Conservation (phyloP, 2,797 vertebrate genomes). For the Notolepis coatsorum region DNA sequence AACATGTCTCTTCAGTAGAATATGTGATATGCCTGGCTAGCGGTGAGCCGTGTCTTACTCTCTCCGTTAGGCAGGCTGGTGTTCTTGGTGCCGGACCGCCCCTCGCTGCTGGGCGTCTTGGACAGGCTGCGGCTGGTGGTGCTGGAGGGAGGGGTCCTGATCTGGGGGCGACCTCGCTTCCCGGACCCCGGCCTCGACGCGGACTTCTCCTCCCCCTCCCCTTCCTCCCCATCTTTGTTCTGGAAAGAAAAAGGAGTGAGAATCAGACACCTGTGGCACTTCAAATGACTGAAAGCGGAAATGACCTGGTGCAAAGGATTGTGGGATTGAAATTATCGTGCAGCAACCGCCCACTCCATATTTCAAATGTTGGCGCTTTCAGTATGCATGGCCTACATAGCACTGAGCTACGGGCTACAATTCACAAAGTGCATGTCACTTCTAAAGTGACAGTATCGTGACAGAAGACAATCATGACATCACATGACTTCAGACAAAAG, state of each 20-base stretch:
- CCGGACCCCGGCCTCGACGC: constrained; percentile 77
- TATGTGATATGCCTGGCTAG: too few species aligned
- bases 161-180: constrained; percentile 91
- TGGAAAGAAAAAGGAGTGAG: constrained; percentile 42
- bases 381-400: too few species aligned
- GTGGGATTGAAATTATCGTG: too few species aligned
- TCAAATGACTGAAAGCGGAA: too few species aligned
- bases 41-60: constrained; percentile 81
- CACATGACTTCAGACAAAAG: constrained; percentile 45
- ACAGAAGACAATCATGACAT: constrained; percentile 52
- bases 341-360: too few species aligned
- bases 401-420: too few species aligned
- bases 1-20: too few species aligned
- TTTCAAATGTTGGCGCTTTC: too few species aligned
- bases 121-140: constrained; percentile 79
- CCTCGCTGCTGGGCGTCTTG: constrained; percentile 85
- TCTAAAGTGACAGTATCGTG: too few species aligned
- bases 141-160: constrained; percentile 86
- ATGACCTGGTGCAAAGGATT: too few species aligned
- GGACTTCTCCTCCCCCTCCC: constrained; percentile 85
- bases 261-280: constrained; percentile 57
- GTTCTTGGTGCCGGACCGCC: constrained; percentile 79
- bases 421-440: too few species aligned
- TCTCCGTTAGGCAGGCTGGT: constrained; percentile 82
- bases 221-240: constrained; percentile 91